Evolutionary conservation across 2,113 vertebrate species (phyloP), one percentile per base, ranked within the genome.

Genomic region (Indri indri): DNA sequence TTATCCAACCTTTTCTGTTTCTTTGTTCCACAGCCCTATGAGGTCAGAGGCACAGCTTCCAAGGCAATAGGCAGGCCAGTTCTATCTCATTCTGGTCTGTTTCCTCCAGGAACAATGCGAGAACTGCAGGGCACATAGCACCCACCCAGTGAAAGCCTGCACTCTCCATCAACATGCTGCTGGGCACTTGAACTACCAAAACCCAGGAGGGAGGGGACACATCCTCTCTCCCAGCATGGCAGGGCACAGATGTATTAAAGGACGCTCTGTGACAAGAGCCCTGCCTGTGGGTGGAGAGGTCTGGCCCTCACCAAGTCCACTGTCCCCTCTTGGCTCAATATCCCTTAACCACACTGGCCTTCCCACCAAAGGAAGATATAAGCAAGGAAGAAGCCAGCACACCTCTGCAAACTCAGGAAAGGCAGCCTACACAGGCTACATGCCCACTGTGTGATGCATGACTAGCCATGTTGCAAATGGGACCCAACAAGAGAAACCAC

Each of bases 91-190:
- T 88, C 70, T 93, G 34, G 30, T 47, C 30, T 45, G 37, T 52
- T 95, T 97, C 93, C 96, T 92, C 20, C 1, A 59, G 42, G 47
- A 95, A 96, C 90, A 97, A 94, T 73, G 54, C 22, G 84, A 71
- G 59, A 13, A n/a, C 27, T 12, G 4, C 22, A 42, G 16, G 61
- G 59, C 63, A 82, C 6, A 1, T 50, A 27, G 66, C 87, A 84
- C 63, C 50, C 57, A 32, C 27, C 14, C 66, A 40, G 50, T 70
- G 32, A 47, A 86, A 57, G 7, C 13, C 18, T 4, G 8, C 5
- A 47, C 30, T 71, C 65, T 45, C 47, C 34, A 40, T 54, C 14
- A 42, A 22, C 13, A 14, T 0, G 0, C 45, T 34, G 37, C 73
- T 8, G 3, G 20, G 66, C 30, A 47, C 63, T 57, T 63, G 47